These are phyloP conservation scores for Zygothrica quintamaculata DNA, from an alignment of 2,888 invertebrate species.

Conservation along the genomic window DNA sequence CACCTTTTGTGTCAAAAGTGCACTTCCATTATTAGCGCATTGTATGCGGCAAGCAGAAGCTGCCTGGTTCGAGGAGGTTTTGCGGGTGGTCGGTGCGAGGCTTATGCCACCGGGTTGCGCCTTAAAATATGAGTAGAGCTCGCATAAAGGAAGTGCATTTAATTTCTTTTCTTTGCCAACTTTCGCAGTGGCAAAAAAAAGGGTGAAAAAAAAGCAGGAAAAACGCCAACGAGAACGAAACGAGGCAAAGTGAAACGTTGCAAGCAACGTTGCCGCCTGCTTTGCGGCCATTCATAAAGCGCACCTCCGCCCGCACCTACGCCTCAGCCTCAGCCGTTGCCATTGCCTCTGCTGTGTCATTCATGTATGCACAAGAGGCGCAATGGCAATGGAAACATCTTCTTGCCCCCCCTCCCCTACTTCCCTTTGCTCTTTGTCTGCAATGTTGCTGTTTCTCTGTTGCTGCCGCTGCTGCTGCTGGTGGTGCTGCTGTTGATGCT, in stretches of 20 bases:
- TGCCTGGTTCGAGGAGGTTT: too few species aligned
- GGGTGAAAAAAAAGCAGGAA: slow-evolving; percentile 10
- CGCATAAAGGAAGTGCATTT: slow-evolving; percentile 80
- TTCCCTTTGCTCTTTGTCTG: slow-evolving; percentile 6
- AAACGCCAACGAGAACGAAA: too few species aligned
- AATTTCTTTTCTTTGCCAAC: slow-evolving; percentile 75
- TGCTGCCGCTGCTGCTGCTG: slow-evolving; percentile 4
- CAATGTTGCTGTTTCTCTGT: slow-evolving; percentile 18
- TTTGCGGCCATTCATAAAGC: slow-evolving; percentile 68
- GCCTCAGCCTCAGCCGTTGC: too few species aligned
- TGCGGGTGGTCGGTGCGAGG: background rate
- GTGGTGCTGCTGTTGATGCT: too few species aligned
- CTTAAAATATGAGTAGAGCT: slow-evolving; percentile 68
- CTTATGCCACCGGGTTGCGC: slow-evolving; percentile 13
- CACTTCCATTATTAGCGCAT: slow-evolving; percentile 80
- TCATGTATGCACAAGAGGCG: slow-evolving; percentile 17
- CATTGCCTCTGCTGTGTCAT: too few species aligned
- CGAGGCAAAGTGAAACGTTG: slow-evolving; percentile 1
- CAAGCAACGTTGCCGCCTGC: slow-evolving; percentile 11
- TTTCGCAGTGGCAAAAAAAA: slow-evolving; percentile 13
- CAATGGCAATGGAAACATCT: too few species aligned
- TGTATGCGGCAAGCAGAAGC: too few species aligned
- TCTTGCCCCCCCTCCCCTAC: background rate
- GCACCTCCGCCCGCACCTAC: too few species aligned
- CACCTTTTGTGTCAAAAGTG: slow-evolving; percentile 80